Conservation (phyloP, 2,888 invertebrate species). For the Archips xylosteana region DNA sequence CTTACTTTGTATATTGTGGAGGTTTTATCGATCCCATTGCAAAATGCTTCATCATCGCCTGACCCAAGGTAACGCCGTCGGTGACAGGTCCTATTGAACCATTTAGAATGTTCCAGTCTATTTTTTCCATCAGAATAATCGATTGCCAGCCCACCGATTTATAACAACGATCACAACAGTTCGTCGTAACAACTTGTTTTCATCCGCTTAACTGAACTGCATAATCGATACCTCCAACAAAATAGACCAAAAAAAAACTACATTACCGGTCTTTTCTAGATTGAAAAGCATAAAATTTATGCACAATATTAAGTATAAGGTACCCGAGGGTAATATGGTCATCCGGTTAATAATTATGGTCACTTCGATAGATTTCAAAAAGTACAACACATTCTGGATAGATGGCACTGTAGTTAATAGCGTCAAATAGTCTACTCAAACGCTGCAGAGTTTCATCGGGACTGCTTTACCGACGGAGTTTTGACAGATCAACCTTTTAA, state of each 20-base stretch:
- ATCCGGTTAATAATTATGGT: too few species aligned
- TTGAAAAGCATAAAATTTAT: background rate
- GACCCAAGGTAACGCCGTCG: constrained; percentile 24
- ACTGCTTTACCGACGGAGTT: too few species aligned
- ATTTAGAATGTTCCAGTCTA: constrained; percentile 32
- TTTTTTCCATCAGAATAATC: constrained; percentile 27
- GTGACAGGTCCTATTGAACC: constrained; percentile 38
- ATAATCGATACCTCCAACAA: constrained; percentile 8
- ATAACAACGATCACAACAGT: constrained; percentile 13
- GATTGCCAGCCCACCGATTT: constrained; percentile 22
- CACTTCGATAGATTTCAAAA: too few species aligned
- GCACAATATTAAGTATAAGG: too few species aligned
- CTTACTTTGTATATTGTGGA: constrained; percentile 9
- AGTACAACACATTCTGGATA: too few species aligned
- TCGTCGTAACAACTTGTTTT: constrained; percentile 24
- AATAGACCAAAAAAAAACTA: background rate
- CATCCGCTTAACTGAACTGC: background rate
- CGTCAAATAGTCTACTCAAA: too few species aligned
- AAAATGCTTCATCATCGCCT: constrained; percentile 32
- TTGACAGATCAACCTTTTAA: too few species aligned
- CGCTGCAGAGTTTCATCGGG: too few species aligned
- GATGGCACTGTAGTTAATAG: too few species aligned
- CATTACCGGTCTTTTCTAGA: background rate
- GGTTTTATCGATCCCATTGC: constrained; percentile 21
- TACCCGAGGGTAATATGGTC: too few species aligned